Base-by-base conservation (phyloP, 2,113 vertebrate genomes). In the Crotalus tigris region DNA sequence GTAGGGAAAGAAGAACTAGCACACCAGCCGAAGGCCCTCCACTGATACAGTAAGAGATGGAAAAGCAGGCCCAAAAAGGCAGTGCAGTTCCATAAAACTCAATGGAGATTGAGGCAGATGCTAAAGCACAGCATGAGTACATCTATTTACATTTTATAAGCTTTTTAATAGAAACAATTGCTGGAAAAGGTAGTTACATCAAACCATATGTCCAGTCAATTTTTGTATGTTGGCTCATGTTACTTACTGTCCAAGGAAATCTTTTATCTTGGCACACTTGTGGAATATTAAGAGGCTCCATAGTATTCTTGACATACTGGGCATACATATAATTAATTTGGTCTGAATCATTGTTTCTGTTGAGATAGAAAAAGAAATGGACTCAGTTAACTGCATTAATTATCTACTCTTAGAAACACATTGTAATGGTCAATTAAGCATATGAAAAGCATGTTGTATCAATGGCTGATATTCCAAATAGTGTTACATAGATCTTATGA, bases 321-420 rank as follows among this genome's bases (percentile, higher is more conserved):
- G 98, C 99, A 59, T 99, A 99, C 98, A 99, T 99, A 96, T 99
- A 99, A 98, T 99, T 99, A 93, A 99, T 99, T 97, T 98, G 98
- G 95, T 96, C 98, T 94, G 97, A 97, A n/a, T 99, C 98, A 85
- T 94, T 96, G 85, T 98, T 98, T 96, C 99, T 99, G 97, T 85
- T 87, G 91, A 92, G 95, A 92, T 69, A 95, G 95, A 26, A 96
- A 81, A 44, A 93, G 93, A 91, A 55, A 95, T 57, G 94, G n/a
- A 96, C 4, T 33, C 39, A 86, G 87, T 88, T 89, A 54, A 92
- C 69, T 64, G 81, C 44, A 86, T 26, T 88, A 46, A 21, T 92
- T 49, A 57, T 87, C 89, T 54, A 88, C 88, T n/a, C 93, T 54
- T 55, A 1, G 8, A 87, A 0, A 29, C 0, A 85, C 57, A 91